phyloP scores from a whole-genome alignment of 2,797 vertebrate genomes.

The Sylvia borin region DNA sequence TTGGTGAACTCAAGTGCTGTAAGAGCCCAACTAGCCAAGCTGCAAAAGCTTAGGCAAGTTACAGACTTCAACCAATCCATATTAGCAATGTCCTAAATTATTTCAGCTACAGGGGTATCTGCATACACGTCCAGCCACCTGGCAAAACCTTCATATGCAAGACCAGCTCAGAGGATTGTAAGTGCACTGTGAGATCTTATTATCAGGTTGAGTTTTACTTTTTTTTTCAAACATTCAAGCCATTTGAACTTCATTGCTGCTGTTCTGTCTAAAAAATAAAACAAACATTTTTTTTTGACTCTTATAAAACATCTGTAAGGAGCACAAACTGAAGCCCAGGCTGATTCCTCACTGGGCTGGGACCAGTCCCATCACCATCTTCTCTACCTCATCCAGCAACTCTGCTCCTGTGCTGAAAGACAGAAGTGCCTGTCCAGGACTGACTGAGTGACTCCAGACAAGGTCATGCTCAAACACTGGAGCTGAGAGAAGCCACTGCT shows the following conservation, averaged over 20 bases:
- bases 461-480: not conserved
- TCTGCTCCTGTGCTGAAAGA: not conserved
- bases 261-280: not conserved
- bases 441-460: accelerated
- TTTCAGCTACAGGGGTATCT: not conserved
- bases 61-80: not conserved
- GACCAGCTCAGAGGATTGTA: not conserved
- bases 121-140: not conserved
- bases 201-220: not conserved
- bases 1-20: not conserved
- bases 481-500: not conserved
- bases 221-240: not conserved
- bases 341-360: not conserved
- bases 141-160: not conserved
- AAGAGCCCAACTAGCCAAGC: not conserved
- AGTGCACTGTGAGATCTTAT: not conserved
- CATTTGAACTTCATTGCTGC: not conserved
- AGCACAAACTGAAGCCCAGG: not conserved
- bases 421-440: not conserved
- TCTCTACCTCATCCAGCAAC: not conserved
- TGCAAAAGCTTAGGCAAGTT: slow-evolving; percentile 9
- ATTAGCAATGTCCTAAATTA: slow-evolving; percentile 7
- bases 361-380: not conserved
- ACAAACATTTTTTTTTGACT: not conserved
- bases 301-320: not conserved